Evolutionary conservation across 2,888 invertebrate genomes (phyloP), one percentile per base, ranked within the genome.

Genomic region (Agrenia bidenticulata): DNA sequence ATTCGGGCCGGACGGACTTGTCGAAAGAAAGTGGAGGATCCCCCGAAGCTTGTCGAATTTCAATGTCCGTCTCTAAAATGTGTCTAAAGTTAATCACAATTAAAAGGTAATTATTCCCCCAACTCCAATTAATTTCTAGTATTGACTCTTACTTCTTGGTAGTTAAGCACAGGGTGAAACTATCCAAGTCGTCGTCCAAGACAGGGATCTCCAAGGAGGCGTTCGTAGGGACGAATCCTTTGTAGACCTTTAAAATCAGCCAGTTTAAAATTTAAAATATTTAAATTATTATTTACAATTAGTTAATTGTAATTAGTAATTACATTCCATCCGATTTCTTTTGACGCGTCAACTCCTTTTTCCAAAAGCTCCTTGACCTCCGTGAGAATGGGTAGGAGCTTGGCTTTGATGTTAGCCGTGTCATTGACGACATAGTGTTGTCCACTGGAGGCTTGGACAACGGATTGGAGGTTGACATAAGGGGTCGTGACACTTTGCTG

Each of bases 121-220:
- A n/a, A n/a, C n/a, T n/a, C n/a, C n/a, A n/a, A n/a, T n/a, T n/a
- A n/a, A n/a, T n/a, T n/a, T n/a, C n/a, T n/a, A n/a, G n/a, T n/a
- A n/a, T n/a, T n/a, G n/a, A n/a, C n/a, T n/a, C n/a, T n/a, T 51
- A 51, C 42, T 45, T 42, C 7, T 21, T 45, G 1, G 64, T 64
- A 17, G 66, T 72, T 41, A 72, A 32, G 51, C 66, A 64, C 13
- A 72, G 7, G 17, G 64, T 42, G 2, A 72, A 39, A 7, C 45
- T 13, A 13, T 45, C 56, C 9, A 60, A 51, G 11, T 39, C 67
- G 17, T 53, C 26, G 15, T 67, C 67, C 11, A 66, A 26, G 42
- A 72, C 66, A 24, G 70, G 70, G 41, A 72, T 66, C 15, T 64
- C 62, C 42, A 70, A 51, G 1, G 23, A 2, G 2, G 7, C 2